Base-by-base conservation (phyloP, 2,888 invertebrate genomes). In the Zhuqinia jingwanae region DNA sequence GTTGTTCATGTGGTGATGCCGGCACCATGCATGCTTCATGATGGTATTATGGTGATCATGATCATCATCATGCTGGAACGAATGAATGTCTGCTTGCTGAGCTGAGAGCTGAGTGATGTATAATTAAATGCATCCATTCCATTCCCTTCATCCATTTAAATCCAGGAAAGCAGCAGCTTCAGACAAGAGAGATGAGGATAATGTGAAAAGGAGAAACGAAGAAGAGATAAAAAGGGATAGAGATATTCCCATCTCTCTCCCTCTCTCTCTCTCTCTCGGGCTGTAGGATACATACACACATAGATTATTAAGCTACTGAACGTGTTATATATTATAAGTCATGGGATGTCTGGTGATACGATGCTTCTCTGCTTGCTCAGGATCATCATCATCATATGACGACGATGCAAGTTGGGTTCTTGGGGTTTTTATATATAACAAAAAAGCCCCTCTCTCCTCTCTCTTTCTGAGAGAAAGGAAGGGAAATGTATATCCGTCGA, bases 91-190 rank as follows among this genome's bases (percentile, higher is more conserved):
- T 83, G 76, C 75, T 75, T 53, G 75, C 75, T 75, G 75, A 75
- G 75, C 86, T 89, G 84, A 87, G 75, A 75, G 75, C 86, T 89
- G 84, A 87, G 78, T 88, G 88, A 89, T 89, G 87, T 89, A 89
- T 89, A 89, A 89, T 89, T 89, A 89, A 89, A 89, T 89, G 87
- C 88, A 87, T 89, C 87, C 89, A 88, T 88, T 83, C 84, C 85
- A 70, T 88, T 87, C 76, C 79, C 88, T 82, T 88, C 82, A 85
- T 88, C 88, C 86, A 83, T 83, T 85, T 82, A 81, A 85, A 88
- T 88, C 85, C 70, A 85, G 75, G 68, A 17, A 45, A 36, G 77
- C 20, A 77, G 60, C 27, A 56, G 79, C 20, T 17, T 30, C n/a
- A n/a, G 15, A 17, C n/a, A 13, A 70, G 20, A 25, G 53, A 75